Evolutionary conservation across 2,113 vertebrate species (phyloP).

Genomic region (Pyrgilauda ruficollis): DNA sequence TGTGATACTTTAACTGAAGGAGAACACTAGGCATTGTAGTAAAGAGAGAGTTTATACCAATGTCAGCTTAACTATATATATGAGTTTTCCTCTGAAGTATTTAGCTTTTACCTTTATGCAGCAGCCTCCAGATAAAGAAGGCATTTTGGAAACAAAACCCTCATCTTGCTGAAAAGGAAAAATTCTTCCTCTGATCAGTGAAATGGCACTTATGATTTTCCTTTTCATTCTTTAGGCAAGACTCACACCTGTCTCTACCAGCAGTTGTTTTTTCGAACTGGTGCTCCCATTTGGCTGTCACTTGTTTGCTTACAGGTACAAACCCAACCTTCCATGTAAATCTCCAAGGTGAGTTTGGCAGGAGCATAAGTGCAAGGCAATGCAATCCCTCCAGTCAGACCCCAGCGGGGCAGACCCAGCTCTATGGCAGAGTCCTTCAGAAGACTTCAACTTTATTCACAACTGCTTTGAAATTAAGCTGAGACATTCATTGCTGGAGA

Average conservation of each 20-base stretch:
- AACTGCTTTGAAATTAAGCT: neutral
- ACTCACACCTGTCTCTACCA: fast-evolving
- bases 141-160: neutral
- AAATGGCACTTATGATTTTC: neutral
- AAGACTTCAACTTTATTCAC: neutral
- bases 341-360: neutral
- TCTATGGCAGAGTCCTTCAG: neutral
- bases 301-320: neutral
- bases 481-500: neutral
- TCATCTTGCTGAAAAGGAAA: neutral
- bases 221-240: neutral
- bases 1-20: neutral
- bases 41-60: neutral
- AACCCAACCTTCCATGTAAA: neutral
- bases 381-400: neutral
- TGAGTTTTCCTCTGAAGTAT: neutral
- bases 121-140: neutral
- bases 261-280: fast-evolving
- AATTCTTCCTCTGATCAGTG: neutral
- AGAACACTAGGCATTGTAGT: neutral
- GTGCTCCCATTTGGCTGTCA: neutral
- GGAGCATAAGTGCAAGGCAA: neutral
- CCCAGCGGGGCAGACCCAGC: fast-evolving
- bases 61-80: neutral
- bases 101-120: neutral